Evolutionary conservation across 1,140 invertebrate genomes (phyloP).

Genomic region (Leptinotarsa lineolata): DNA sequence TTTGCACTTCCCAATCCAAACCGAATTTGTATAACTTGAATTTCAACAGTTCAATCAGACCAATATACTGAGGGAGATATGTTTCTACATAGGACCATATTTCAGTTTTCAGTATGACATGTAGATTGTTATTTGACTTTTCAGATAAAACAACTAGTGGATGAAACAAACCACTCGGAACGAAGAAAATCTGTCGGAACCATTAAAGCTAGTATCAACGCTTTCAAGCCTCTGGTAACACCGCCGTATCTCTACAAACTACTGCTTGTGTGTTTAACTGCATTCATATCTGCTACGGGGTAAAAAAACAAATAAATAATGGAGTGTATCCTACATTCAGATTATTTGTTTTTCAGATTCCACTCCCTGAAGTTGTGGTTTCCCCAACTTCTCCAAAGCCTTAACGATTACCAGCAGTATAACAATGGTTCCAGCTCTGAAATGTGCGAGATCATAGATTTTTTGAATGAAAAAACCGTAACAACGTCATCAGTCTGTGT

Average conservation of each 20-base stretch:
- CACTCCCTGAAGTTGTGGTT: too few relatives aligned
- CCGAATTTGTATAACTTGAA: too few relatives aligned
- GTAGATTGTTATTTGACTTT: constrained; percentile 8
- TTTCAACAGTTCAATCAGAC: too few relatives aligned
- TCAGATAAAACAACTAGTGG: constrained; percentile 33
- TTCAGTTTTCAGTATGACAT: too few relatives aligned
- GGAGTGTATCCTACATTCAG: too few relatives aligned
- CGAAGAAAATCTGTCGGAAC: constrained; percentile 16
- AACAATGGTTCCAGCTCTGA: background rate
- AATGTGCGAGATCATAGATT: background rate
- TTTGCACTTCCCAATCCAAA: too few relatives aligned
- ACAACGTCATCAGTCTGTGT: background rate
- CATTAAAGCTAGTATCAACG: constrained; percentile 38
- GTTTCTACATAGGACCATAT: too few relatives aligned
- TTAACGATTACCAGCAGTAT: background rate
- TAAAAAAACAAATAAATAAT: too few relatives aligned
- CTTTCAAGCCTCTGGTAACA: constrained; percentile 40
- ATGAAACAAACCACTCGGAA: constrained; percentile 36
- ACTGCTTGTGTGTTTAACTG: constrained; percentile 38
- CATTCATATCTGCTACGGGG: background rate
- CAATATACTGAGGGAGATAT: too few relatives aligned
- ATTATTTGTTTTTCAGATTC: too few relatives aligned
- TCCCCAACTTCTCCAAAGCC: background rate
- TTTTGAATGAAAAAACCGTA: background rate
- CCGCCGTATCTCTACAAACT: constrained; percentile 38